These are phyloP conservation scores for Trachelus tabidus DNA, from an alignment of 2,888 invertebrate genomes.

Conservation along the genomic window DNA sequence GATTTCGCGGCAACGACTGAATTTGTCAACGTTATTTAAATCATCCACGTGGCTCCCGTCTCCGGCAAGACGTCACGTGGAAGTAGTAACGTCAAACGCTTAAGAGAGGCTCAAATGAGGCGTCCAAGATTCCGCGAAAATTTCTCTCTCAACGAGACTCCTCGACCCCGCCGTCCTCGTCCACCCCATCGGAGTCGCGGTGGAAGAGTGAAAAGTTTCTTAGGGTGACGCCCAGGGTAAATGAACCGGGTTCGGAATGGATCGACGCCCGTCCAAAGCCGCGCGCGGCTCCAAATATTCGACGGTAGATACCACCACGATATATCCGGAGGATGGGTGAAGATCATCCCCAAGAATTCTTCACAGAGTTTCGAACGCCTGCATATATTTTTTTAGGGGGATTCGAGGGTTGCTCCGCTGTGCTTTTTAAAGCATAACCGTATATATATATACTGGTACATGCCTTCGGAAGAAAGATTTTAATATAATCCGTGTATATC, in stretches of 20 bases:
- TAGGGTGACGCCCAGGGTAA: slow-evolving; percentile 37
- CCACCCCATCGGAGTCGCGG: slow-evolving; percentile 32
- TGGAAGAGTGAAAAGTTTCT: not conserved
- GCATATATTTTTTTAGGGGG: slow-evolving; percentile 25
- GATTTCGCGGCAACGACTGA: slow-evolving; percentile 25
- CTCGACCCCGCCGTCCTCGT: slow-evolving; percentile 2
- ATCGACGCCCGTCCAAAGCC: slow-evolving; percentile 4
- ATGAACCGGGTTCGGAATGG: slow-evolving; percentile 43
- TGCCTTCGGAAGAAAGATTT: not conserved
- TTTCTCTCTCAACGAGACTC: slow-evolving; percentile 30
- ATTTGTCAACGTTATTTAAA: slow-evolving; percentile 40
- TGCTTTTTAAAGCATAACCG: not conserved
- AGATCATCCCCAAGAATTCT: slow-evolving; percentile 9
- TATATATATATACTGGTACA: not conserved
- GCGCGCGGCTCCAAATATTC: slow-evolving; percentile 24
- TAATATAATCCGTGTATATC: not conserved
- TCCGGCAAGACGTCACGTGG: slow-evolving; percentile 3
- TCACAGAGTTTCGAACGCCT: slow-evolving; percentile 23
- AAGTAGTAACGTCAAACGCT: slow-evolving; percentile 17
- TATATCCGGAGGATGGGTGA: slow-evolving; percentile 7
- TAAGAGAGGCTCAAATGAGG: slow-evolving; percentile 55
- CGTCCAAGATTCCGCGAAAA: slow-evolving; percentile 52
- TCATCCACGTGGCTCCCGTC: slow-evolving; percentile 25
- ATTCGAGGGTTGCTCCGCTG: not conserved
- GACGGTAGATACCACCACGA: not conserved